A percentile compares a stretch with the other conserved stretches of the same genome.
Evolutionary conservation across 1,140 invertebrate genomes (phyloP).

Genomic region (Pentalonia nigronervosa): DNA sequence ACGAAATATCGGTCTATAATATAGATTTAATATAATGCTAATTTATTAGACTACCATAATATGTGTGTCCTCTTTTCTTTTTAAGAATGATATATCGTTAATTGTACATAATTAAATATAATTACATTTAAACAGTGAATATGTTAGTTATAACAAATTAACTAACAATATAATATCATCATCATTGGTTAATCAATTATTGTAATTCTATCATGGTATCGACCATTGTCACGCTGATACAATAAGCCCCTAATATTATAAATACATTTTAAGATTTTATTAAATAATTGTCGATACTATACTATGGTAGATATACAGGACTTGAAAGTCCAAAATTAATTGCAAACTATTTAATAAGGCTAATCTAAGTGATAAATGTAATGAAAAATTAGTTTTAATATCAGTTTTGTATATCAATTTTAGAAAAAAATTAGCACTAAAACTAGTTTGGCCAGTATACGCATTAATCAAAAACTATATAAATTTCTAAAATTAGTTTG

Average conservation of each 20-base stretch:
- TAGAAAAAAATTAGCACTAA: background rate
- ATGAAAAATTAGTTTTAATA: background rate
- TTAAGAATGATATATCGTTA: background rate
- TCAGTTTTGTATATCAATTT: background rate
- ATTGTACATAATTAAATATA: background rate
- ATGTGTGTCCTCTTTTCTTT: too few species aligned
- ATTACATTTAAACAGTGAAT: background rate
- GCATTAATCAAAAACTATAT: background rate
- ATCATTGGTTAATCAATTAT: background rate
- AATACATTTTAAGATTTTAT: background rate
- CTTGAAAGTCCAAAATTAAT: too few species aligned
- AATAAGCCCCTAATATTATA: background rate
- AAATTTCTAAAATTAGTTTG: too few species aligned
- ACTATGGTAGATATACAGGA: background rate
- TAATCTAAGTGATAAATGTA: background rate
- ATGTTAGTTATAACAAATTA: background rate
- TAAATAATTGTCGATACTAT: background rate
- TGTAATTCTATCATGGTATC: background rate
- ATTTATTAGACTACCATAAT: background rate
- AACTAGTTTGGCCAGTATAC: too few species aligned
- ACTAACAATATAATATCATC: background rate
- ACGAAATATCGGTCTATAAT: background rate
- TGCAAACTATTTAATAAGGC: too few species aligned
- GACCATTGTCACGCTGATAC: background rate
- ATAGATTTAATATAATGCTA: background rate